These are phyloP conservation scores for Erebia palarica DNA, from an alignment of 2,888 invertebrate genomes.

Conservation along the genomic window DNA sequence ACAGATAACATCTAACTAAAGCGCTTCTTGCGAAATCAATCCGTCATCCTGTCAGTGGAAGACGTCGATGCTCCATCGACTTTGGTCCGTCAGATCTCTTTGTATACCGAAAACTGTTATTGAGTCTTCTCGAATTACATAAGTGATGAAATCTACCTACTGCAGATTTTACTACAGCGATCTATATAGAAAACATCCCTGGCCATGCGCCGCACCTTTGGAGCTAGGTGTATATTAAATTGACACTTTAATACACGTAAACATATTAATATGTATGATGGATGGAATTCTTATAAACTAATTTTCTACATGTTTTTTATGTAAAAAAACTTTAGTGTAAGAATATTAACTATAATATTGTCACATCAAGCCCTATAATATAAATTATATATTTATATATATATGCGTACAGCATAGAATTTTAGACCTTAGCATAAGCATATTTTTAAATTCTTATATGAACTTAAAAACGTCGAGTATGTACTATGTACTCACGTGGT, in stretches of 20 bases:
- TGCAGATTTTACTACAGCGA: slow-evolving; percentile 18
- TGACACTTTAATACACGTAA: too few relatives aligned
- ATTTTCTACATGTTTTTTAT: slow-evolving; percentile 21
- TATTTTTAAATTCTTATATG: background rate
- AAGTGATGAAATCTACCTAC: slow-evolving; percentile 36
- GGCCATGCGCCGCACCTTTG: background rate
- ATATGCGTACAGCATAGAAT: background rate
- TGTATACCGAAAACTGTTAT: slow-evolving; percentile 26
- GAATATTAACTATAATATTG: background rate
- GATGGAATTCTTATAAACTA: slow-evolving; percentile 26
- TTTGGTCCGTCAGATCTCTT: slow-evolving; percentile 26
- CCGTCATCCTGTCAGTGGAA: slow-evolving; percentile 50
- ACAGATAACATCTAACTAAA: slow-evolving; percentile 45
- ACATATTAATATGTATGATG: slow-evolving; percentile 19
- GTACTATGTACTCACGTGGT: background rate
- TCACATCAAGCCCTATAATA: too few relatives aligned
- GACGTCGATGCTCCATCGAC: slow-evolving; percentile 38
- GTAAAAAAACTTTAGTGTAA: slow-evolving; percentile 18
- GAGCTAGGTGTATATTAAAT: background rate
- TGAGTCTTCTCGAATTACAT: slow-evolving; percentile 29
- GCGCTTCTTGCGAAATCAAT: slow-evolving; percentile 50
- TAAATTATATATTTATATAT: background rate
- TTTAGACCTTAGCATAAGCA: background rate
- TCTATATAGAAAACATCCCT: slow-evolving; percentile 10
- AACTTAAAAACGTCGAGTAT: background rate